Percentiles rank a stretch among this genome's conserved stretches.
phyloP scores from a whole-genome alignment of 2,113 vertebrate species.

The Gobius niger region DNA sequence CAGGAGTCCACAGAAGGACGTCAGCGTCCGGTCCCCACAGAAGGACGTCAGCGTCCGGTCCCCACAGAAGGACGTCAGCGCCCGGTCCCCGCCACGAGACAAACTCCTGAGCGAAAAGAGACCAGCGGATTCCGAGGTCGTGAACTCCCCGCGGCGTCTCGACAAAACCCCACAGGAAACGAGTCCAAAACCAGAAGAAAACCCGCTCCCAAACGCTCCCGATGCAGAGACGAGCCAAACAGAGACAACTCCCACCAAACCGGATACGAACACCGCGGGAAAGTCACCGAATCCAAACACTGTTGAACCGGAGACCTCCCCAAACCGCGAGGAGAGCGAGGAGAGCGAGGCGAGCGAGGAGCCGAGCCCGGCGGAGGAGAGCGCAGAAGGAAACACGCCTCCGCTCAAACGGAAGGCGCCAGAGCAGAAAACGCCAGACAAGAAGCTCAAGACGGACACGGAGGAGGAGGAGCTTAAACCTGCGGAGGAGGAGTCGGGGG shows the following conservation, averaged over 20 bases:
- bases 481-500: background rate
- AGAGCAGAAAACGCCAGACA: background rate
- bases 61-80: background rate
- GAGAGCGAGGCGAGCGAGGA: background rate
- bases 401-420: background rate
- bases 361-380: background rate
- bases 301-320: background rate
- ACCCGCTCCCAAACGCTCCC: background rate
- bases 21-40: background rate
- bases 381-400: background rate
- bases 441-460: conserved; percentile 55
- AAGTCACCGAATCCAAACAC: background rate
- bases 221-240: too few relatives aligned
- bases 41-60: background rate
- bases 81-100: background rate
- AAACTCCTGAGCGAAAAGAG: conserved; percentile 41
- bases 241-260: background rate
- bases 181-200: background rate
- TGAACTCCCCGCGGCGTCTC: too few relatives aligned
- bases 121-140: conserved; percentile 47
- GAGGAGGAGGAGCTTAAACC: background rate
- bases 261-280: background rate
- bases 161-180: background rate
- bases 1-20: background rate
- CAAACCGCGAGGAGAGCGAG: background rate